These are phyloP conservation scores for Parazoanthus darwini DNA, from an alignment of 92 coral and sea anemone genomes.

Conservation along the genomic window DNA sequence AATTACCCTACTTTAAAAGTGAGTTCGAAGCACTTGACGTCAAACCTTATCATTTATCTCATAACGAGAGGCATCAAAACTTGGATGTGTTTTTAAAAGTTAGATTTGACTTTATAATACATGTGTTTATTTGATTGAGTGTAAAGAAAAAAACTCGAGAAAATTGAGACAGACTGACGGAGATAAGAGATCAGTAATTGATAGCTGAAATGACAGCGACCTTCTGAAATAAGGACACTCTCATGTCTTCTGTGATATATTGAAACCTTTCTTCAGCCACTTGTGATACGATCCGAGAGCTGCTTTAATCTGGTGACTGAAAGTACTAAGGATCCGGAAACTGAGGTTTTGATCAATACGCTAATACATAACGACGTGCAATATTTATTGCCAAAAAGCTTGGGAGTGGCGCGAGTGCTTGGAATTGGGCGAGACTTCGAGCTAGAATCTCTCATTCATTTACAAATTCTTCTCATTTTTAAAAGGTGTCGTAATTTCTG, in stretches of 20 bases:
- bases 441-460: neutral
- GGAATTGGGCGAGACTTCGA: neutral
- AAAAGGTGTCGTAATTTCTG: constrained; percentile 10
- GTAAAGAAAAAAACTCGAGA: neutral
- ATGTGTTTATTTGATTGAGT: neutral
- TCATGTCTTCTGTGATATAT: neutral
- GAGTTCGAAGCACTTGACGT: neutral
- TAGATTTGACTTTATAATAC: neutral
- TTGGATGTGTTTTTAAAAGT: neutral
- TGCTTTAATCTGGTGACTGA: neutral
- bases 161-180: neutral
- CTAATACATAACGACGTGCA: neutral
- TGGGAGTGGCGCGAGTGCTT: neutral
- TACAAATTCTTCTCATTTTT: neutral
- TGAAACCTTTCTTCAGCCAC: neutral
- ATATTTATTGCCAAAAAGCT: neutral
- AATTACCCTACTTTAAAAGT: too few species aligned
- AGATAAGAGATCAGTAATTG: neutral
- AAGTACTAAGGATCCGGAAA: constrained; percentile 11
- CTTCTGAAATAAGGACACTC: neutral
- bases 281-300: neutral
- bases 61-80: neutral
- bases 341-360: constrained; percentile 20
- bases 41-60: neutral
- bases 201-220: neutral